Evolutionary conservation across 2,888 invertebrate genomes (phyloP).

Genomic region (Tetramorium bicarinatum): DNA sequence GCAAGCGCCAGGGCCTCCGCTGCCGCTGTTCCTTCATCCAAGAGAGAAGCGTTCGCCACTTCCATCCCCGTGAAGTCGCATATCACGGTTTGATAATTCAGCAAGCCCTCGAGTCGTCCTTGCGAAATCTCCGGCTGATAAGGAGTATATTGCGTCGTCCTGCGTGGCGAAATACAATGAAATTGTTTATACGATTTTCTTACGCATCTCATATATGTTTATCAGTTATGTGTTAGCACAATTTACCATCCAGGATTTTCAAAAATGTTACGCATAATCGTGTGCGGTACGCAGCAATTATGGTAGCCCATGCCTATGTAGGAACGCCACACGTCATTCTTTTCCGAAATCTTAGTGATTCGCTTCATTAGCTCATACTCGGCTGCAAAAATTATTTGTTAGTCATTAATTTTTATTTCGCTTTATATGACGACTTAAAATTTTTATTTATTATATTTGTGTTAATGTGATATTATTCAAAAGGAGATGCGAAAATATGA

Average conservation of each 20-base stretch:
- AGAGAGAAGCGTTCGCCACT: constrained; percentile 98
- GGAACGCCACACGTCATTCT: constrained; percentile 97
- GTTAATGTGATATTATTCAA: neutral
- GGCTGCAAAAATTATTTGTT: constrained; percentile 20
- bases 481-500: neutral
- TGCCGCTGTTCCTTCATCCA: constrained; percentile 99
- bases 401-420: neutral
- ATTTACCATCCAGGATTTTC: constrained; percentile 99
- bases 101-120: constrained; percentile 96
- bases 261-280: constrained; percentile 98
- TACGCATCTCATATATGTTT: constrained; percentile 4
- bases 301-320: constrained; percentile 99
- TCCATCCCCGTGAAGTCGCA: constrained; percentile 97
- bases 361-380: constrained; percentile 96
- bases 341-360: constrained; percentile 92
- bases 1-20: constrained; percentile 98
- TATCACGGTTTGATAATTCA: constrained; percentile 99
- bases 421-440: neutral
- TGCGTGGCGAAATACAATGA: constrained; percentile 82
- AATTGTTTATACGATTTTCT: constrained; percentile 2
- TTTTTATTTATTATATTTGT: constrained; percentile 2
- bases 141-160: constrained; percentile 99
- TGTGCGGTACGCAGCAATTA: constrained; percentile 98
- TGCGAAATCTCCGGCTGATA: constrained; percentile 99
- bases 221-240: neutral